Conservation (phyloP, 2,113 vertebrate species). For the Crotalus helleri region DNA sequence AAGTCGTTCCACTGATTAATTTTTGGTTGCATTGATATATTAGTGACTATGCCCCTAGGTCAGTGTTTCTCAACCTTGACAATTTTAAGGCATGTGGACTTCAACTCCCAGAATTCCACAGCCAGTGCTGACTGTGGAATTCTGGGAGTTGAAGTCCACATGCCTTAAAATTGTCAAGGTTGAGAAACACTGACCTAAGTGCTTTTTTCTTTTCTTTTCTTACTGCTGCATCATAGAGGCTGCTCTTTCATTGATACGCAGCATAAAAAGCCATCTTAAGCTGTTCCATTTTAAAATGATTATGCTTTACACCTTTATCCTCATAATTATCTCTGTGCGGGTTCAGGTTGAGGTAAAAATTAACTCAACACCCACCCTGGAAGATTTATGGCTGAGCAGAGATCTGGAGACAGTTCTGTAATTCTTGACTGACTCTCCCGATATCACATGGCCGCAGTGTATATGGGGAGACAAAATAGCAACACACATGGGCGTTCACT, state of each 20-base stretch:
- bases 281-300: not conserved
- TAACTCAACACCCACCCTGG: not conserved
- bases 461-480: not conserved
- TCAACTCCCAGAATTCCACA: too few relatives aligned
- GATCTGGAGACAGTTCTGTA: not conserved
- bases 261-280: not conserved
- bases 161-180: too few relatives aligned
- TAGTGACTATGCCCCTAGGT: not conserved
- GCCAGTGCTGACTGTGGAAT: too few relatives aligned
- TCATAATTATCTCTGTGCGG: not conserved
- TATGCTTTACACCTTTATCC: not conserved
- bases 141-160: too few relatives aligned
- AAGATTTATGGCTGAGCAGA: not conserved
- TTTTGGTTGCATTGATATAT: not conserved
- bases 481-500: not conserved
- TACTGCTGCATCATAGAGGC: not conserved
- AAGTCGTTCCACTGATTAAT: not conserved
- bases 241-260: not conserved
- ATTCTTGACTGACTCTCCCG: not conserved
- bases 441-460: rapidly evolving
- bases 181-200: not conserved
- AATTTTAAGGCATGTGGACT: too few relatives aligned
- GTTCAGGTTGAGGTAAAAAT: not conserved
- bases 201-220: not conserved
- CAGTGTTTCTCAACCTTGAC: too few relatives aligned